Conservation (phyloP, 2,113 vertebrate genomes). For the Dasyprocta punctata region DNA sequence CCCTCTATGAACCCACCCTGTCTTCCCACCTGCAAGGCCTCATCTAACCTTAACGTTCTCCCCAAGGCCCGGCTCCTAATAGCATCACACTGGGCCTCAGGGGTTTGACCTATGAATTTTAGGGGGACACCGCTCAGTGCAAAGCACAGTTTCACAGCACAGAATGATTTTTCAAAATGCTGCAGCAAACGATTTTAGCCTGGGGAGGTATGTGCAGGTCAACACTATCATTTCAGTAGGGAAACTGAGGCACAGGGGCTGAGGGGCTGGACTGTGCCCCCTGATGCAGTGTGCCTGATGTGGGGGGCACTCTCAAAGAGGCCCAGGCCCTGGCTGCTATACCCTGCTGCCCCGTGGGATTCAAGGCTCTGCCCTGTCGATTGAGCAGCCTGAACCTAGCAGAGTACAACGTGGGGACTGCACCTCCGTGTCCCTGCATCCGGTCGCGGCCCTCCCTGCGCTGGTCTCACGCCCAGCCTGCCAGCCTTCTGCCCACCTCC, state of each 20-base stretch:
- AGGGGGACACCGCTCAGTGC: not conserved
- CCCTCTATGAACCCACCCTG: not conserved
- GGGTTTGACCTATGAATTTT: not conserved
- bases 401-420: not conserved
- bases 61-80: not conserved
- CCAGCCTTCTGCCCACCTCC: not conserved
- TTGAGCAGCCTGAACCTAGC: not conserved
- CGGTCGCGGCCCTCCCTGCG: rapidly evolving
- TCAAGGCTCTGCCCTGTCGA: not conserved
- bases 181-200: not conserved
- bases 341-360: not conserved
- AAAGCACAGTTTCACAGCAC: not conserved
- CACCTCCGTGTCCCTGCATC: not conserved
- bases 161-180: not conserved
- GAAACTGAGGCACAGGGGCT: not conserved
- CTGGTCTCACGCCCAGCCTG: not conserved
- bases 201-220: too few species aligned
- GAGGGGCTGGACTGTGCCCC: not conserved
- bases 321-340: not conserved
- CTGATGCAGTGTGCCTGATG: too few species aligned
- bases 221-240: not conserved
- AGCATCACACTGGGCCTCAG: too few species aligned
- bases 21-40: too few species aligned
- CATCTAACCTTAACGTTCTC: not conserved
- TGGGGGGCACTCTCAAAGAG: not conserved